A percentile compares a stretch with the other conserved stretches of the same genome.
Evolutionary conservation across 2,113 vertebrate genomes (phyloP).

Genomic region (Halichoerus grypus): DNA sequence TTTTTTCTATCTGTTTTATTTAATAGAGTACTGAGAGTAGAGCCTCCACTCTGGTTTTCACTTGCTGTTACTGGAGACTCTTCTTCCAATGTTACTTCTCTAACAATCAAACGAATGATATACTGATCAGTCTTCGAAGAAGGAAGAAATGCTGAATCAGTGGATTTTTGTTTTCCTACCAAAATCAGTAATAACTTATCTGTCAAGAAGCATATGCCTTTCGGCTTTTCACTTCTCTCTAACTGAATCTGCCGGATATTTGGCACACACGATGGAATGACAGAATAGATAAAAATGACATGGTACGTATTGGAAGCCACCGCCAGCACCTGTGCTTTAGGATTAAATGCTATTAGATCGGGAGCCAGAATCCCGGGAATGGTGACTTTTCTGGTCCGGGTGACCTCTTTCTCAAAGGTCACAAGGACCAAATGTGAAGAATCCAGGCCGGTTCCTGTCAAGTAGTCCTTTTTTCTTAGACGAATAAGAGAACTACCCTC

Average conservation of each 20-base stretch:
- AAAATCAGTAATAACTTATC: slow-evolving; percentile 93
- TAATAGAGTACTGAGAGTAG: slow-evolving; percentile 71
- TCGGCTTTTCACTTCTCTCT: slow-evolving; percentile 93
- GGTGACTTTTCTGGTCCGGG: slow-evolving; percentile 92
- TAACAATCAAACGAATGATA: slow-evolving; percentile 89
- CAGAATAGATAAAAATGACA: slow-evolving; percentile 93
- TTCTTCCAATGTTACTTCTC: slow-evolving; percentile 89
- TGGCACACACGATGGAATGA: slow-evolving; percentile 91
- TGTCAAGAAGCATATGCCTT: slow-evolving; percentile 95
- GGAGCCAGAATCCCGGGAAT: slow-evolving; percentile 97
- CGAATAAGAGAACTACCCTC: slow-evolving; percentile 92
- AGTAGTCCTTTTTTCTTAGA: slow-evolving; percentile 90
- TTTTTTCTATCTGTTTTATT: slow-evolving; percentile 83
- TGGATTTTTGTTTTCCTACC: slow-evolving; percentile 93
- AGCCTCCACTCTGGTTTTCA: slow-evolving; percentile 57
- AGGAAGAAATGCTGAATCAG: slow-evolving; percentile 93
- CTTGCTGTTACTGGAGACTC: slow-evolving; percentile 63
- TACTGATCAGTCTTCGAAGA: slow-evolving; percentile 96
- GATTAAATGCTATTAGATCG: slow-evolving; percentile 94
- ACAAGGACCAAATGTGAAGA: slow-evolving; percentile 96
- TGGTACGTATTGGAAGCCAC: slow-evolving; percentile 96
- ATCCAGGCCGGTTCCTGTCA: slow-evolving; percentile 94
- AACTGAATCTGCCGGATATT: slow-evolving; percentile 95
- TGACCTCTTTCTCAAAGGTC: slow-evolving; percentile 93
- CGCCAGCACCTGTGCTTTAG: slow-evolving; percentile 89